A percentile compares a stretch with the other conserved stretches of the same genome.
phyloP scores from a whole-genome alignment of 2,888 invertebrate genomes.

The Thera britannica region DNA sequence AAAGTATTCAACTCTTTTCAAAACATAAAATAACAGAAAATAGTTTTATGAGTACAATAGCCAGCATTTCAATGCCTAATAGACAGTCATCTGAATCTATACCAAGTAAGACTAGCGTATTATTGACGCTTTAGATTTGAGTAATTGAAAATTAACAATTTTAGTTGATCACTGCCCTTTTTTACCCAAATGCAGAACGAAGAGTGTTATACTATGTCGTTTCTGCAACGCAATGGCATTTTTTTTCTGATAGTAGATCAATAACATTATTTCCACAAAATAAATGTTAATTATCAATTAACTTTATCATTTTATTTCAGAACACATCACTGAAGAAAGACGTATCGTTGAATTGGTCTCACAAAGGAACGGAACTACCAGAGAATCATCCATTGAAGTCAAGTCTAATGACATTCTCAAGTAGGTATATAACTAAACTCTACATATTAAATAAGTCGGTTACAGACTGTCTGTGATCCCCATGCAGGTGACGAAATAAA shows the following conservation, averaged over 20 bases:
- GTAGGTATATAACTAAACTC: neutral
- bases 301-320: slow-evolving; percentile 4
- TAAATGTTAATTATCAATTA: neutral
- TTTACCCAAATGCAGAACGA: too few species aligned
- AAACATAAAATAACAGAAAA: neutral
- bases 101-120: neutral
- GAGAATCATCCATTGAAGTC: neutral
- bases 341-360: neutral
- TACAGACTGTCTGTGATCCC: too few species aligned
- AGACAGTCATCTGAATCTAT: neutral
- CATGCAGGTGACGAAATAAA: too few species aligned
- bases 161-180: too few species aligned
- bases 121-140: too few species aligned
- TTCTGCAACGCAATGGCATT: too few species aligned
- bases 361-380: neutral
- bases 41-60: neutral
- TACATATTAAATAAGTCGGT: too few species aligned
- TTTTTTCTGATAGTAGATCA: too few species aligned
- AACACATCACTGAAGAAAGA: neutral
- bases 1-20: neutral
- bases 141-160: too few species aligned
- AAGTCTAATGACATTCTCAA: neutral
- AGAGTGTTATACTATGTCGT: too few species aligned
- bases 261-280: too few species aligned
- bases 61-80: neutral